Evolutionary conservation across 2,797 vertebrate species (phyloP).

Genomic region (Remorina albescens): DNA sequence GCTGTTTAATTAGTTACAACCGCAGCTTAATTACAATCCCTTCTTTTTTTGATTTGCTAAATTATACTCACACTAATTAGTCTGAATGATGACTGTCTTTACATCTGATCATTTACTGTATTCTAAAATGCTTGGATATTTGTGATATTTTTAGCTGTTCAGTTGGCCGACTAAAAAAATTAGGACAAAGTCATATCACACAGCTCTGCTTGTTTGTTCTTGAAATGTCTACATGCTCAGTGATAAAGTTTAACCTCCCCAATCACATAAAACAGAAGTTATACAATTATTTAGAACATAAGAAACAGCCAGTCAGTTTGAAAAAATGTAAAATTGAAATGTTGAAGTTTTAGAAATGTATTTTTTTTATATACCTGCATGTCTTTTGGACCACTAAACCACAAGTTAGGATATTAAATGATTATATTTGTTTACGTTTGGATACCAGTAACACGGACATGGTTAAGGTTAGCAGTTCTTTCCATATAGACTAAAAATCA

Average conservation of each 20-base stretch:
- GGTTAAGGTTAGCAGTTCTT: not conserved
- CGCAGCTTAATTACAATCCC: too few species aligned
- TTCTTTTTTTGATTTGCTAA: not conserved
- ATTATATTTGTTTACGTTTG: not conserved
- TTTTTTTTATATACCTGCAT: not conserved
- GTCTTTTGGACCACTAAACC: not conserved
- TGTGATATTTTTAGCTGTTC: slow-evolving; percentile 52
- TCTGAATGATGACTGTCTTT: not conserved
- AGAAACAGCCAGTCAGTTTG: not conserved
- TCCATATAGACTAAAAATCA: not conserved
- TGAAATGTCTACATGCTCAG: slow-evolving; percentile 6
- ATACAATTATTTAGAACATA: not conserved
- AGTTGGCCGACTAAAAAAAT: slow-evolving; percentile 35
- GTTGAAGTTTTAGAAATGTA: too few species aligned
- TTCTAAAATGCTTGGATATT: slow-evolving; percentile 18
- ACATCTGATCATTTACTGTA: slow-evolving; percentile 7
- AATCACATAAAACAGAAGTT: not conserved
- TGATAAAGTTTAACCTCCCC: not conserved
- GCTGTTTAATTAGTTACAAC: not conserved
- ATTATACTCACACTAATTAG: not conserved
- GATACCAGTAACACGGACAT: not conserved
- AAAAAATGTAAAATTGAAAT: not conserved
- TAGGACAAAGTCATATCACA: slow-evolving; percentile 33
- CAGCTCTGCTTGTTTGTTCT: slow-evolving; percentile 27
- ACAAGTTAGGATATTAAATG: not conserved